Evolutionary conservation across 2,797 vertebrate genomes (phyloP), one percentile per base, ranked within the genome.

Genomic region (Cirrhinus mrigala): DNA sequence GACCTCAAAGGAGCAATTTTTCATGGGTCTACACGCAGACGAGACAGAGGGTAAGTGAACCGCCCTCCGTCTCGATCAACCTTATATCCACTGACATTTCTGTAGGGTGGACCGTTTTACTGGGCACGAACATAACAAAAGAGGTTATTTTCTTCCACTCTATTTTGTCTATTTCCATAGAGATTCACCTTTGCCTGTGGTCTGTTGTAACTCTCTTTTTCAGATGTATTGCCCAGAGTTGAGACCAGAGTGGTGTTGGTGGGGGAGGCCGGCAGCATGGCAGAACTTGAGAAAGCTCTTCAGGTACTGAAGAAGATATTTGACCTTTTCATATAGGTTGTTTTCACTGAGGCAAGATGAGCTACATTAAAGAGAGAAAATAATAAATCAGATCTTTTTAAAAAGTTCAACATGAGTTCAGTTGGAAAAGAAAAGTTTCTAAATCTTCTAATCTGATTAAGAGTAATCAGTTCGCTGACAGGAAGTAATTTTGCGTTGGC

Each of bases 211-310:
- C 12, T 29, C 16, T 85, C 56, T 79, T 40, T 79, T 87, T 68
- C 93, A 98, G 98, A 97, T 92, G 95, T 96, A 91, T 94, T 98
- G 92, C 97, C 96, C 85, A 96, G 96, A 88, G 94, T 99, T 93
- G 96, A 98, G 95, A 97, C 97, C 8, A 94, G 98, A 89, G 94
- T 99, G 64, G 93, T 98, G 90, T 88, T 99, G 88, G 96, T 99
- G 90, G 96, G 96, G 92, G 96, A 97, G 86, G 94, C 96, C 29
- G 94, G 96, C 74, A 95, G 93, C 89, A 90, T 84, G 70, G 92
- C 92, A 89, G 94, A 95, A 9, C 95, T 99, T 89, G 84, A 97
- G 88, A 96, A 96, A 93, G 97, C 98, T 18, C 91, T 98, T 80
- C 94, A 99, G 98, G 98, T 99, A 73, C 58, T 1, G 54, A 14